Percentiles rank a stretch among this genome's conserved stretches.
These are phyloP conservation scores for Dendronephthya gigantea DNA, from an alignment of 64 coral and sea anemone genomes.

Conservation along the genomic window DNA sequence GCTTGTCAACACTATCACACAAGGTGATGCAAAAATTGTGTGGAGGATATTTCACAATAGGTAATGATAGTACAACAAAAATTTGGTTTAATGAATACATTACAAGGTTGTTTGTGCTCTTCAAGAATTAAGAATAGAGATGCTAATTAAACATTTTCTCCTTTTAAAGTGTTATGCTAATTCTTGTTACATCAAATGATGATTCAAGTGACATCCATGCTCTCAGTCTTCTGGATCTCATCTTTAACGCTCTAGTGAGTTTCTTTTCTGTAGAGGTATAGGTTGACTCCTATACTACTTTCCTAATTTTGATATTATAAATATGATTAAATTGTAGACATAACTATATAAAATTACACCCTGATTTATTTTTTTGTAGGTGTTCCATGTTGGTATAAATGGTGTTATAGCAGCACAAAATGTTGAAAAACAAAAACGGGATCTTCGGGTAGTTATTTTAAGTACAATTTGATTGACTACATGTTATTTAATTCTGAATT, in stretches of 20 bases:
- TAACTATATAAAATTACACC: neutral
- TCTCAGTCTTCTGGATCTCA: constrained; percentile 34
- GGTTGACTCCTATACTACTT: too few relatives aligned
- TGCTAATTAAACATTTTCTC: neutral
- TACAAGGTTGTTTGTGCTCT: too few relatives aligned
- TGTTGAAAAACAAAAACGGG: neutral
- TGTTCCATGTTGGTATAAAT: constrained; percentile 5
- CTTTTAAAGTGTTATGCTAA: constrained; percentile 49
- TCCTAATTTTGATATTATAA: too few relatives aligned
- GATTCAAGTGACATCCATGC: constrained; percentile 53
- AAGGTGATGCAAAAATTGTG: constrained; percentile 63
- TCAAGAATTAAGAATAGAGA: too few relatives aligned
- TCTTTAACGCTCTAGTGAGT: constrained; percentile 72
- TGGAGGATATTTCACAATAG: constrained; percentile 89
- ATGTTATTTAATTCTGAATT: too few relatives aligned
- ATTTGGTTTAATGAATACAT: too few relatives aligned
- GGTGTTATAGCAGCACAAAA: neutral
- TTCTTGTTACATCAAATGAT: constrained; percentile 50
- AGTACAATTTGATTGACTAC: neutral
- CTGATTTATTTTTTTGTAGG: neutral
- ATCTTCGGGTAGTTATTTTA: neutral
- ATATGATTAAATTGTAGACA: too few relatives aligned
- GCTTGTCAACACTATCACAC: constrained; percentile 57
- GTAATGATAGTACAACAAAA: constrained; percentile 27
- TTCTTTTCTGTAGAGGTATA: too few relatives aligned